phyloP scores from a whole-genome alignment of 2,797 vertebrate species.

The Enteromius thamalakanensis region DNA sequence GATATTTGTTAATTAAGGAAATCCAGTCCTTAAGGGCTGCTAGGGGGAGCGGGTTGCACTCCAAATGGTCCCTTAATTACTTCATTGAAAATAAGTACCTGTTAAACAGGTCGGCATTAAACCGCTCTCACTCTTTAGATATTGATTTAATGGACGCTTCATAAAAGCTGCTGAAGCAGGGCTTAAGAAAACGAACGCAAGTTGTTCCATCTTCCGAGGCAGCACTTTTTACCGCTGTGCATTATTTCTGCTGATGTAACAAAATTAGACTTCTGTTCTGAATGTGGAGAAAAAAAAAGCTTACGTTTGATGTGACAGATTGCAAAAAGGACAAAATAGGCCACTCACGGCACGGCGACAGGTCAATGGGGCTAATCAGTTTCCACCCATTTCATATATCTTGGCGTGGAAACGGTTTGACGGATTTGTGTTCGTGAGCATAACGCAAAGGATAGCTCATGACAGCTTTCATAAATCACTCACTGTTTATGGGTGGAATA shows the following conservation, averaged over 20 bases:
- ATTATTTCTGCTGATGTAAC: constrained; percentile 67
- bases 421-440: constrained; percentile 53
- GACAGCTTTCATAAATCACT: constrained; percentile 55
- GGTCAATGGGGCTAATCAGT: constrained; percentile 54
- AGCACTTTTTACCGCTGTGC: constrained; percentile 48
- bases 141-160: constrained; percentile 74
- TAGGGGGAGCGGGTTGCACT: constrained; percentile 72
- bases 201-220: constrained; percentile 58
- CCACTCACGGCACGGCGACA: constrained; percentile 47
- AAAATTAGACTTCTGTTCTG: constrained; percentile 56
- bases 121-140: constrained; percentile 64
- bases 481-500: constrained; percentile 46
- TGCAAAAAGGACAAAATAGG: constrained; percentile 68
- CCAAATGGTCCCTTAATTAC: constrained; percentile 79
- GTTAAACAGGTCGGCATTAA: constrained; percentile 69
- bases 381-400: constrained; percentile 39
- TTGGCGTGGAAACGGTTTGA: constrained; percentile 38
- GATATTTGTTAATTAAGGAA: constrained; percentile 78
- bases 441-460: constrained; percentile 36
- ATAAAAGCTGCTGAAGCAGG: constrained; percentile 63
- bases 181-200: constrained; percentile 33
- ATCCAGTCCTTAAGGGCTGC: constrained; percentile 71
- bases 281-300: constrained; percentile 37
- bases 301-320: constrained; percentile 68
- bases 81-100: constrained; percentile 77